These are phyloP conservation scores for Ectropis crepuscularia DNA, from an alignment of 2,888 invertebrate species.

Conservation along the genomic window DNA sequence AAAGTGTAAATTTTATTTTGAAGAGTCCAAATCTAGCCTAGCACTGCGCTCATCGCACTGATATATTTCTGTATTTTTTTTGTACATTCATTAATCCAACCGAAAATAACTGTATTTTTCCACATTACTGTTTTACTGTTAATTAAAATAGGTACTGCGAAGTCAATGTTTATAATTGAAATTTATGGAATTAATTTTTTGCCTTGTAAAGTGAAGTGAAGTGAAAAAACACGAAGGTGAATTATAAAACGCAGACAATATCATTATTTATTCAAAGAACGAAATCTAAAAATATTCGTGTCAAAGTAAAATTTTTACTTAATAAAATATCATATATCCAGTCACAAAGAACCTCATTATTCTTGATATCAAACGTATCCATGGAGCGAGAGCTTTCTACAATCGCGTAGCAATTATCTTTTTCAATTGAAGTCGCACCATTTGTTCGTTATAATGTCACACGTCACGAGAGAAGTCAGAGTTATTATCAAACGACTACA, in stretches of 20 bases:
- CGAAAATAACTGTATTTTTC: too few relatives aligned
- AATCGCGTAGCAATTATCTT: slow-evolving; percentile 29
- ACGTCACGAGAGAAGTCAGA: slow-evolving; percentile 37
- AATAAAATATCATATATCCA: slow-evolving; percentile 4
- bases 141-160: too few relatives aligned
- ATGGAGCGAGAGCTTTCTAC: slow-evolving; percentile 25
- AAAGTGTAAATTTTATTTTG: too few relatives aligned
- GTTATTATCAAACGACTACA: slow-evolving; percentile 20
- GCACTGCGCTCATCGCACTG: too few relatives aligned
- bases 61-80: too few relatives aligned
- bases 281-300: background rate
- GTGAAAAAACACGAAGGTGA: too few relatives aligned
- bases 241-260: background rate
- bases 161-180: too few relatives aligned
- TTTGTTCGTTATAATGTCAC: slow-evolving; percentile 39
- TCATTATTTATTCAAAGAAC: background rate
- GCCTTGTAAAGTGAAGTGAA: too few relatives aligned
- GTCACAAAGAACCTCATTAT: slow-evolving; percentile 18
- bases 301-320: background rate
- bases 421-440: slow-evolving; percentile 42
- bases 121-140: too few relatives aligned
- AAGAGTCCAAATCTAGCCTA: too few relatives aligned
- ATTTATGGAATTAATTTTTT: too few relatives aligned
- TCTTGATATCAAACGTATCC: slow-evolving; percentile 23
- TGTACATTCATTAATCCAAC: too few relatives aligned